Evolutionary conservation across 2,113 vertebrate species (phyloP), one percentile per base, ranked within the genome.

Genomic region (Brachypodius melanocephalos): DNA sequence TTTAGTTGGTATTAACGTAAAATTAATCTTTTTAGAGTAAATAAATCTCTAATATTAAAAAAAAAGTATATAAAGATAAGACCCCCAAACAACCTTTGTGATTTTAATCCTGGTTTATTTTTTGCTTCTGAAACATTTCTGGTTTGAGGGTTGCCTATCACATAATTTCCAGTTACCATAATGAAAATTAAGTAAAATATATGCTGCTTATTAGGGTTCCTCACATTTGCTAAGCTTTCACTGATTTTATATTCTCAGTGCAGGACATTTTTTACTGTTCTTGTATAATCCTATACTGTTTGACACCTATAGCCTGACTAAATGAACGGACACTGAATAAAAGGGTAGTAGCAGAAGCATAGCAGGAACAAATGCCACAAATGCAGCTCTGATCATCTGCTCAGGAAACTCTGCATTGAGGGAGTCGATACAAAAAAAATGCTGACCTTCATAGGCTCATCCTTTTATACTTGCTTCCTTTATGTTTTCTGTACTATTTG

Each of bases 281-380:
- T 72, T 59, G 19, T 17, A 36, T n/a, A 68, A 14, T 18, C n/a
- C 43, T 55, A 43, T 16, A 19, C 10, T 26, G 13, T 61, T 79
- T 65, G 72, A 59, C n/a, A 79, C 31, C 19, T 68, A 34, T 14
- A 67, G 43, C 21, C 17, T 58, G 38, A 49, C 38, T 59, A n/a
- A 66, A 43, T 17, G 14, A 80, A 54, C 21, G 22, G 74, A 42
- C 16, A 67, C 32, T 62, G 55, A 84, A 42, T n/a, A 55, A 78
- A 6, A 59, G 8, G 18, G 17, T 36, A 65, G 77, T 21, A 63
- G 43, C 59, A 75, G 36, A 88, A 73, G 14, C 1, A 2, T 2
- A 52, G 67, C 45, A 49, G 59, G 32, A 80, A 17, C 17, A 58
- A 93, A 81, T 0, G 2, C 12, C 1, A 0, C 0, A 8, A 42